These are phyloP conservation scores for Atherinosoma microstoma DNA, from an alignment of 2,797 vertebrate species.

Conservation along the genomic window DNA sequence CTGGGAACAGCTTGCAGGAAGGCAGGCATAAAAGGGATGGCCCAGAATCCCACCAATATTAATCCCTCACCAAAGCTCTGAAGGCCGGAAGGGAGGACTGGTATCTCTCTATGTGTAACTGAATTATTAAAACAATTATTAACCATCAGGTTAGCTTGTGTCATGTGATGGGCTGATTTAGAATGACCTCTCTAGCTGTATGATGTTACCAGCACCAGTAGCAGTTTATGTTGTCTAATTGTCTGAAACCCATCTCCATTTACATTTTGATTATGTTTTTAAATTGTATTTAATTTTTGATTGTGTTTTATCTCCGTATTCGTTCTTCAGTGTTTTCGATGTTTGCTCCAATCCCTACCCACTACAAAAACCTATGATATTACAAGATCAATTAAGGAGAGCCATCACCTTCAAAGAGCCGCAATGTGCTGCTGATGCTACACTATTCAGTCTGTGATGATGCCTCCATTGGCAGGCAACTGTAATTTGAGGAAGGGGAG, in stretches of 20 bases:
- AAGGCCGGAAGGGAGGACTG: slow-evolving; percentile 56
- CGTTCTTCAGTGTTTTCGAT: slow-evolving; percentile 30
- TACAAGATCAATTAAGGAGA: slow-evolving; percentile 29
- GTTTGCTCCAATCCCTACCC: slow-evolving; percentile 12
- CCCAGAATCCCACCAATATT: slow-evolving; percentile 67
- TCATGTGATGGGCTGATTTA: slow-evolving; percentile 55
- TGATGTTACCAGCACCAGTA: slow-evolving; percentile 39
- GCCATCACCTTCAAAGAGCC: slow-evolving; percentile 50
- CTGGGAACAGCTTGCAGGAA: slow-evolving; percentile 81
- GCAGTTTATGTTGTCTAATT: slow-evolving; percentile 18
- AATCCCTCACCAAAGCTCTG: slow-evolving; percentile 73
- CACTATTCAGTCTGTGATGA: slow-evolving; percentile 49
- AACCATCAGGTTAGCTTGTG: slow-evolving; percentile 46
- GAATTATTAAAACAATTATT: slow-evolving; percentile 74
- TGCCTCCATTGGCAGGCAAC: slow-evolving; percentile 55
- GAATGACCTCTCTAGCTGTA: slow-evolving; percentile 46
- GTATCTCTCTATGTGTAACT: slow-evolving; percentile 54
- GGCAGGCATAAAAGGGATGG: slow-evolving; percentile 72
- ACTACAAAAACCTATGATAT: slow-evolving; percentile 30
- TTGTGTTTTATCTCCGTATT: slow-evolving; percentile 23
- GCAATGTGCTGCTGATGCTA: slow-evolving; percentile 35
- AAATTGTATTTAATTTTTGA: not conserved
- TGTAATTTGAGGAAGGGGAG: slow-evolving; percentile 77
- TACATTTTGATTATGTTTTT: slow-evolving; percentile 24
- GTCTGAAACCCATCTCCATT: slow-evolving; percentile 34